phyloP scores from a whole-genome alignment of 2,888 invertebrate species.

The Epiblema foenella region DNA sequence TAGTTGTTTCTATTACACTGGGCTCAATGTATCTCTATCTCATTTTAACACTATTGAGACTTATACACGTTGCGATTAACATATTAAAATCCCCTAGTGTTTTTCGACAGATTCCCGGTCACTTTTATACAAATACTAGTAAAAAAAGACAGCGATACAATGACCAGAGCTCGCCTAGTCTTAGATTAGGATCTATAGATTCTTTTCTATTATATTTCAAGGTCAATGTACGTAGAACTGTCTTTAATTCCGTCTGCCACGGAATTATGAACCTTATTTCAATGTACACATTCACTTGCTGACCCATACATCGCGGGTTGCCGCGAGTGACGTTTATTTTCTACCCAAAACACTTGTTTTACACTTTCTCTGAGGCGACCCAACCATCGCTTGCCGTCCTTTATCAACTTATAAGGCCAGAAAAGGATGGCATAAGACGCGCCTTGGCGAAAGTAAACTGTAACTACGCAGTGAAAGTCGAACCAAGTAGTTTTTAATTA shows the following conservation, averaged over 20 bases:
- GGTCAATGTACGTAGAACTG: background rate
- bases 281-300: conserved; percentile 10
- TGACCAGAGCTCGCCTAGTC: background rate
- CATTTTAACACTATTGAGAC: background rate
- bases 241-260: conserved; percentile 3
- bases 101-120: background rate
- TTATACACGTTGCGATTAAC: background rate
- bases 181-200: background rate
- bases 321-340: conserved; percentile 15
- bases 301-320: conserved; percentile 4
- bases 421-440: background rate
- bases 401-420: background rate
- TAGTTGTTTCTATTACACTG: background rate
- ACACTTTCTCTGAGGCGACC: background rate
- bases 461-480: background rate
- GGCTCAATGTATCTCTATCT: background rate
- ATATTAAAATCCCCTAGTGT: background rate
- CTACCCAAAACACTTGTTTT: background rate
- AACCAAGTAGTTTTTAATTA: background rate
- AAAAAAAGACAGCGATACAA: background rate
- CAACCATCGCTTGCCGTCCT: background rate
- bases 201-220: conserved; percentile 16
- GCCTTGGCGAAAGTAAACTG: background rate
- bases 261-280: background rate
- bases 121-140: background rate